Conservation (phyloP, 2,797 vertebrate species). For the Sebastes wilsoni region DNA sequence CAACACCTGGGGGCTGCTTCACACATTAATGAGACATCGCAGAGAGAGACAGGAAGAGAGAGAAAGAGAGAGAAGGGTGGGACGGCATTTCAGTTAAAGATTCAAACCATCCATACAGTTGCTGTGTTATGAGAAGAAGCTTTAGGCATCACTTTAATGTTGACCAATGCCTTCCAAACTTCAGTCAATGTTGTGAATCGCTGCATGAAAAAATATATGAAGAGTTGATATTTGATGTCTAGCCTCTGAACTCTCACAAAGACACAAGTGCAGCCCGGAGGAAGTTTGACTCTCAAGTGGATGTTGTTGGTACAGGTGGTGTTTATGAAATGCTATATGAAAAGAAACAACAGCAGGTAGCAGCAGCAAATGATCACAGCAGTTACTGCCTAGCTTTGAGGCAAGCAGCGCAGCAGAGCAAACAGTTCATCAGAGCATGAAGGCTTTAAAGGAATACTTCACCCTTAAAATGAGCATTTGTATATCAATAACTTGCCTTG, state of each 20-base stretch:
- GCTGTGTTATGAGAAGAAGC: neutral
- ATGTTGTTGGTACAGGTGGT: neutral
- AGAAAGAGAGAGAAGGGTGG: neutral
- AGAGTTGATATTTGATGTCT: neutral
- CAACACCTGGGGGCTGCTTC: conserved; percentile 46
- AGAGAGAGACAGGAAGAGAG: neutral
- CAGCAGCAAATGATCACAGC: neutral
- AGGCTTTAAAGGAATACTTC: neutral
- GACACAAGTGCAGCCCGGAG: neutral
- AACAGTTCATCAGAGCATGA: conserved; percentile 21
- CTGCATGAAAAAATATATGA: neutral
- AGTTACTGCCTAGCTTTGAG: neutral
- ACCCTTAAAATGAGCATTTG: neutral
- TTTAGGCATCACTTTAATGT: neutral
- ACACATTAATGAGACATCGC: conserved; percentile 58
- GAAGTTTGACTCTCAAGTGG: neutral
- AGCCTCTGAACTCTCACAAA: neutral
- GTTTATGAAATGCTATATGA: conserved; percentile 4
- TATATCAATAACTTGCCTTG: neutral
- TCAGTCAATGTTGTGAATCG: neutral
- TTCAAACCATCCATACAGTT: neutral
- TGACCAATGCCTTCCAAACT: neutral
- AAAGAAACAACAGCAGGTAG: neutral
- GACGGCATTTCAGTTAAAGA: neutral
- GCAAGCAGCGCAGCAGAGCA: neutral